These are phyloP conservation scores for Agelastica alni DNA, from an alignment of 2,888 invertebrate species.

Conservation along the genomic window DNA sequence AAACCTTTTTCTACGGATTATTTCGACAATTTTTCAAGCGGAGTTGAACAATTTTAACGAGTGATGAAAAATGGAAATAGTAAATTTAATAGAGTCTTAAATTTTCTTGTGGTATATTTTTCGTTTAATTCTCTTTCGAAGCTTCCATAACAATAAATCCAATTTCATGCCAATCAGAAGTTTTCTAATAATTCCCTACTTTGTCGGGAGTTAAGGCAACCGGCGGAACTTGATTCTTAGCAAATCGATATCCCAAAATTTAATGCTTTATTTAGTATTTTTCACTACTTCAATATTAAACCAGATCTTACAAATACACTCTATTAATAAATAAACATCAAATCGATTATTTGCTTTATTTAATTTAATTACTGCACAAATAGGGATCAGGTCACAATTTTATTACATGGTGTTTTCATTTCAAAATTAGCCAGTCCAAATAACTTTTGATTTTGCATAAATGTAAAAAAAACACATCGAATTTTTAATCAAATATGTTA, in stretches of 20 bases:
- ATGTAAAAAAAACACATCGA: no score
- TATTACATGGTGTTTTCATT: no score
- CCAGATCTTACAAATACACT: no score
- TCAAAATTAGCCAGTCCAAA: no score
- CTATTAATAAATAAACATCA: no score
- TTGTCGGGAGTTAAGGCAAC: slow-evolving; percentile 27
- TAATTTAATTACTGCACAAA: no score
- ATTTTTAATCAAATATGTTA: no score
- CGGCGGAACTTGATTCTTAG: slow-evolving; percentile 26
- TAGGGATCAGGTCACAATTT: no score
- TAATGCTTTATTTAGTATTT: not conserved
- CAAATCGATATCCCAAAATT: slow-evolving; percentile 23
- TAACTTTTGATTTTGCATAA: no score
- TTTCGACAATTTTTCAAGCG: not conserved
- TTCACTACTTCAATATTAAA: no score
- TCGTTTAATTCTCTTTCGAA: slow-evolving; percentile 6
- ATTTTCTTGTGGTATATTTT: slow-evolving; percentile 10
- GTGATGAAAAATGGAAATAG: slow-evolving; percentile 3
- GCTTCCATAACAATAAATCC: slow-evolving; percentile 34
- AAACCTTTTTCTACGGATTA: not conserved
- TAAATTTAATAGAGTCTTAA: slow-evolving; percentile 15
- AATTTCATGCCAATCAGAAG: slow-evolving; percentile 37
- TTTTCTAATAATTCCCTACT: slow-evolving; percentile 37
- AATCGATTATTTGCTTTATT: no score
- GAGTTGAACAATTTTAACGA: not conserved